Evolutionary conservation across 2,797 vertebrate species (phyloP), one percentile per base, ranked within the genome.

Genomic region (Acrossocheilus fasciatus): DNA sequence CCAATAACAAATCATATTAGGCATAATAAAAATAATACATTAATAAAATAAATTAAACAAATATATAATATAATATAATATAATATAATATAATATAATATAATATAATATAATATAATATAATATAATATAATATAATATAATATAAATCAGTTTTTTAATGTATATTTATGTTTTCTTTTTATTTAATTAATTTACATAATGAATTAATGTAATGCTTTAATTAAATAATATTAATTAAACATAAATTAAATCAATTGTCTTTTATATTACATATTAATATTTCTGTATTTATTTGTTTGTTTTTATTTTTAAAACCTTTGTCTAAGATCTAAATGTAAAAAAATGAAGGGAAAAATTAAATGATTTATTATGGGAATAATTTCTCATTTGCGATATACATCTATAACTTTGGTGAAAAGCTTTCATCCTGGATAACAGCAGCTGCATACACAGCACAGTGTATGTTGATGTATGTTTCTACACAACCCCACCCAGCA

Each of bases 381-480:
- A 2, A 39, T 54, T 23, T 7, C 4, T 54, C 52, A 7, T 20
- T 18, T 34, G 5, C 36, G 1, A 12, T 34, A 50, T 52, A 23
- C 75, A 34, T 20, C 9, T 15, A 62, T 30, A 20, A 20, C 18
- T n/a, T 75, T 47, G 26, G 54, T 36, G 41, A 74, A 26, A 43
- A 15, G 57, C 70, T 64, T 45, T 34, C 18, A 36, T 74, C 10
- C 17, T 34, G 54, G 6, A 26, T 41, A 78, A n/a, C 20, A 41
- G 45, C 7, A 20, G 62, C 50, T 8, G 43, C n/a, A 68, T 17
- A 82, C 59, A 47, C 66, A 64, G 34, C 8, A 43, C 39, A 64
- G 78, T 66, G 82, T 3, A 2, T 77, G 82, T 77, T 84, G 34
- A 84, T 70, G n/a, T 79, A 39, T 84, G 81, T 85, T 57, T 73